These are phyloP conservation scores for Plemyria rubiginata DNA, from an alignment of 2,888 invertebrate genomes.

Conservation along the genomic window DNA sequence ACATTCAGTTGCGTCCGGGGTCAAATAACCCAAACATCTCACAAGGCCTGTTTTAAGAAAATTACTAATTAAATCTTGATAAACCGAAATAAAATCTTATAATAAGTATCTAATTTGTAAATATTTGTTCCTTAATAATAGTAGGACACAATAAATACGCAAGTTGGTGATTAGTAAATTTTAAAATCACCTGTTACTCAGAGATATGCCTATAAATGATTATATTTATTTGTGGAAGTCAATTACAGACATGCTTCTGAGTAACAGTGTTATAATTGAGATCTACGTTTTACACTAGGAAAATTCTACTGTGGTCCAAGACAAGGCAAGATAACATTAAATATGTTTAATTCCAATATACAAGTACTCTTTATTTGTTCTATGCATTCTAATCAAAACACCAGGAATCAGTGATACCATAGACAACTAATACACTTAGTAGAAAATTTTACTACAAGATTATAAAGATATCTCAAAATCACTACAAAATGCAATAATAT, in stretches of 20 bases:
- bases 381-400: constrained; percentile 26
- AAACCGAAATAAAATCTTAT: constrained; percentile 2
- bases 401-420: constrained; percentile 13
- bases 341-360: constrained; percentile 44
- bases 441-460: constrained; percentile 39
- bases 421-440: constrained; percentile 35
- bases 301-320: constrained; percentile 47
- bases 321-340: constrained; percentile 56
- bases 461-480: constrained; percentile 44
- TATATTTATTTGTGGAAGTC: constrained; percentile 8
- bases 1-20: constrained; percentile 8
- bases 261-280: constrained; percentile 26
- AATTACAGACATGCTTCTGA: constrained; percentile 26
- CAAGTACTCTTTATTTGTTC: constrained; percentile 19
- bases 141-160: constrained; percentile 28
- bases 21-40: neutral
- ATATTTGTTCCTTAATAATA: constrained; percentile 24
- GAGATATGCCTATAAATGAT: constrained; percentile 22
- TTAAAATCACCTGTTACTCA: constrained; percentile 21
- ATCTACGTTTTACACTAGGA: constrained; percentile 28
- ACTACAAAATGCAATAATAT: constrained; percentile 46
- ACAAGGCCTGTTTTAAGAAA: constrained; percentile 22
- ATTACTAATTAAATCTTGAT: constrained; percentile 14
- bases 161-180: constrained; percentile 16
- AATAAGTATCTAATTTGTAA: constrained; percentile 11